Base-by-base conservation (phyloP, 2,113 vertebrate species). In the Cryptoleucopteryx plumbea region DNA sequence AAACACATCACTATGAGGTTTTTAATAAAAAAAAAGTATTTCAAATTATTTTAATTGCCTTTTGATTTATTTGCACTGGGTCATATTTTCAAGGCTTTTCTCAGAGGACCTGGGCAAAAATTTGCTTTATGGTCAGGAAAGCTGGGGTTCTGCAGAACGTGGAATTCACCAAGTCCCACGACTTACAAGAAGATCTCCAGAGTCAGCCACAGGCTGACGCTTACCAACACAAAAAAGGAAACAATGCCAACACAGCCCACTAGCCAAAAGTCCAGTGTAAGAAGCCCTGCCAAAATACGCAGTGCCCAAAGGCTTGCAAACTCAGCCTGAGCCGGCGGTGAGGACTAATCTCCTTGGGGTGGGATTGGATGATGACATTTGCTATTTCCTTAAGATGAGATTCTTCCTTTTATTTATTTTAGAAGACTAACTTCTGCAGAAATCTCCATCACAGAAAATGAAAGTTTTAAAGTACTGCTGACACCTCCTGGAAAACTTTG, bases 381-480 rank as follows among this genome's bases (percentile, higher is more conserved):
- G 19, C 10, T 67, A 22, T 56, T 70, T 82, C 14, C 53, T 80
- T 43, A 77, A 42, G 32, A 50, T 50, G 7, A 27, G 31, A 50
- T 29, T 62, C 32, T 86, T 85, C 38, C 16, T 50, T 82, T 53
- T 50, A 17, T 53, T 84, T 53, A 52, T 72, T 89, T 48, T 50
- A 38, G 47, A 72, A 79, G 23, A 84, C 52, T 15, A 88, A 65
- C 18, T 77, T 94, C 20, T 52, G 45, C 45, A 80, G 45, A 82
- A 89, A 63, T 66, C 84, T 66, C 45, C 59, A 50, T 82, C 26
- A 45, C 2, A 8, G 36, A 63, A 72, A 74, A 66, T 8, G 10
- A 43, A 95, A 88, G 62, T 61, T 84, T 96, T 95, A 87, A 96
- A 95, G 89, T 95, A 94, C 70, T 89, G 74, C 87, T 96, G 84